Conservation (phyloP, 2,113 vertebrate species). For the Haplochromis burtoni region DNA sequence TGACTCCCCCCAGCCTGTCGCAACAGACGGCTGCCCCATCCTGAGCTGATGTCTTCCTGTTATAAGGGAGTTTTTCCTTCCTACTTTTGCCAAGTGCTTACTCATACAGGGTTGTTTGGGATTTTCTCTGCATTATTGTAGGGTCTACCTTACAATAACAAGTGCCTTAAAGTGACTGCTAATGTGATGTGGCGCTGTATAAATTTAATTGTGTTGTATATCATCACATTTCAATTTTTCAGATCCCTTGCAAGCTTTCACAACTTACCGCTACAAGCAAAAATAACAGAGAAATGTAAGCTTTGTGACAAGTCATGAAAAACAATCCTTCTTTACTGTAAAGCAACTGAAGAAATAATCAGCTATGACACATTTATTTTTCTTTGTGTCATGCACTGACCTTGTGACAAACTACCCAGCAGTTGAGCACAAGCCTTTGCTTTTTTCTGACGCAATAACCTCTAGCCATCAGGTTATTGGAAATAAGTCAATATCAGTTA, state of each 20-base stretch:
- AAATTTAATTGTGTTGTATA: neutral
- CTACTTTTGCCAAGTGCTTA: neutral
- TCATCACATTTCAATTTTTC: neutral
- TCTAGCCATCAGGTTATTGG: neutral
- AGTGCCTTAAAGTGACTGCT: neutral
- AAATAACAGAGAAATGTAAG: neutral
- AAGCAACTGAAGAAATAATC: neutral
- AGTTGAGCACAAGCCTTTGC: neutral
- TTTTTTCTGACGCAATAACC: neutral
- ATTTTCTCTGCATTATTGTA: neutral
- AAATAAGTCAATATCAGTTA: neutral
- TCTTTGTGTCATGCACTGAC: constrained; percentile 1
- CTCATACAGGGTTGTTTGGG: neutral
- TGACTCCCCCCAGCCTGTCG: fast-evolving
- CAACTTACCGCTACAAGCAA: neutral
- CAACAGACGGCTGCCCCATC: neutral
- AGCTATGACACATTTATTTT: neutral
- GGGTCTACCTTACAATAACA: neutral
- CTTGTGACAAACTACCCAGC: constrained; percentile 11
- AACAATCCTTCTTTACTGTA: neutral
- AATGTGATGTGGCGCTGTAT: neutral
- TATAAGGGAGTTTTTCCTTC: neutral
- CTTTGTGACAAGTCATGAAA: neutral
- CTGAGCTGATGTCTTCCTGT: neutral
- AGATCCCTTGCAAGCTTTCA: neutral